Conservation (phyloP, 2,888 invertebrate species). For the Yponomeuta evonymella region DNA sequence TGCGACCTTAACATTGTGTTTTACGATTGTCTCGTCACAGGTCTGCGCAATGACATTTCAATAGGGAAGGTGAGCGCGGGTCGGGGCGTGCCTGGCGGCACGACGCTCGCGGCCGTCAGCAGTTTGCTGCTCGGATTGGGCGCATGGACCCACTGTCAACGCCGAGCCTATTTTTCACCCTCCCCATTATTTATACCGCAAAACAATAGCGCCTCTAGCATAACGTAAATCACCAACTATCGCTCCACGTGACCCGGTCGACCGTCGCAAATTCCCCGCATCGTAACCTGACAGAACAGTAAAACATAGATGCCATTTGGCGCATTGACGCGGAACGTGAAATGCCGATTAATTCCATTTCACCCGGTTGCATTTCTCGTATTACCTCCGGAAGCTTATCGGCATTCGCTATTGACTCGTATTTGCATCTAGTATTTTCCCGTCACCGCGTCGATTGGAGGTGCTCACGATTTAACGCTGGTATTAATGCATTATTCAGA, state of each 20-base stretch:
- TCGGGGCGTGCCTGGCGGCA: slow-evolving; percentile 63
- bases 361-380: slow-evolving; percentile 46
- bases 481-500: slow-evolving; percentile 76
- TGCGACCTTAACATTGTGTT: slow-evolving; percentile 74
- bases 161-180: slow-evolving; percentile 36
- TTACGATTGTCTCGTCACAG: slow-evolving; percentile 74
- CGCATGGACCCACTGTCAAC: slow-evolving; percentile 26
- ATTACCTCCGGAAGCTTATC: slow-evolving; percentile 61
- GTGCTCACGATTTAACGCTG: slow-evolving; percentile 74
- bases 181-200: slow-evolving; percentile 34
- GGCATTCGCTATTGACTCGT: slow-evolving; percentile 58
- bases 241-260: slow-evolving; percentile 34
- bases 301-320: slow-evolving; percentile 41
- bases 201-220: slow-evolving; percentile 24
- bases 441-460: slow-evolving; percentile 61
- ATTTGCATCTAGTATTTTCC: slow-evolving; percentile 71
- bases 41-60: slow-evolving; percentile 70
- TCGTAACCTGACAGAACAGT: slow-evolving; percentile 38
- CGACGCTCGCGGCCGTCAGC: slow-evolving; percentile 9
- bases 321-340: slow-evolving; percentile 33
- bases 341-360: slow-evolving; percentile 44
- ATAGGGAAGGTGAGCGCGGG: slow-evolving; percentile 69
- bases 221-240: slow-evolving; percentile 40
- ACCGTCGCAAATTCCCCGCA: slow-evolving; percentile 33
- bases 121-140: slow-evolving; percentile 6